Percentiles rank a stretch among this genome's conserved stretches.
These are phyloP conservation scores for Halcyon leucocephala DNA, from an alignment of 2,797 vertebrate genomes.

Conservation along the genomic window DNA sequence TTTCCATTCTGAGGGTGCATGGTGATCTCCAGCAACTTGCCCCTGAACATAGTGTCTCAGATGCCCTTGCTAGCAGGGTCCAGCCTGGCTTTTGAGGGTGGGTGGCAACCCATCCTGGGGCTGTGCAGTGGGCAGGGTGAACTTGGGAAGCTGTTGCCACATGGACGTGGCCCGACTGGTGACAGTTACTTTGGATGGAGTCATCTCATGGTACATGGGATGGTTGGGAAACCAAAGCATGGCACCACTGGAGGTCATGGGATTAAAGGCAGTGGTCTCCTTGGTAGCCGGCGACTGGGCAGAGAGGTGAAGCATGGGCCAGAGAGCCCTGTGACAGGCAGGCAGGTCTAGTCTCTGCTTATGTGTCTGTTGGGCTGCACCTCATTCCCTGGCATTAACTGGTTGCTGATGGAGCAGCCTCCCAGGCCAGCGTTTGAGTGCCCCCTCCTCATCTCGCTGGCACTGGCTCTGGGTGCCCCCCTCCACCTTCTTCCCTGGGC, in stretches of 20 bases:
- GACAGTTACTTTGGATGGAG: accelerated
- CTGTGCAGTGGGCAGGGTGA: not conserved
- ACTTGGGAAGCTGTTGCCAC: not conserved
- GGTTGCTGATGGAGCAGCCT: not conserved
- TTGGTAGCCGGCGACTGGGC: accelerated
- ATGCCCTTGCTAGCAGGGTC: not conserved
- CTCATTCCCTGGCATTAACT: not conserved
- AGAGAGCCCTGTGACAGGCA: not conserved
- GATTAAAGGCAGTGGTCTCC: not conserved
- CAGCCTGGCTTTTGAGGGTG: accelerated
- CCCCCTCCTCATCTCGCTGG: not conserved
- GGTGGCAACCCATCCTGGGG: accelerated
- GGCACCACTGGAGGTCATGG: accelerated
- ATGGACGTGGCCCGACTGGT: accelerated
- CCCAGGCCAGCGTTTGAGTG: not conserved
- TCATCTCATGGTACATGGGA: not conserved
- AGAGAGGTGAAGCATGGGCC: not conserved
- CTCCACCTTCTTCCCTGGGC: not conserved
- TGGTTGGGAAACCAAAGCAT: not conserved
- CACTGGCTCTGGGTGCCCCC: accelerated
- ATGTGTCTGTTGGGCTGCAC: not conserved
- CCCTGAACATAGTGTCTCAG: accelerated
- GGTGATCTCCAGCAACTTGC: not conserved
- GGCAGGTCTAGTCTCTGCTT: not conserved
- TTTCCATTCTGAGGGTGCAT: not conserved